phyloP scores from a whole-genome alignment of 2,113 vertebrate genomes.

The Leptosomus discolor region DNA sequence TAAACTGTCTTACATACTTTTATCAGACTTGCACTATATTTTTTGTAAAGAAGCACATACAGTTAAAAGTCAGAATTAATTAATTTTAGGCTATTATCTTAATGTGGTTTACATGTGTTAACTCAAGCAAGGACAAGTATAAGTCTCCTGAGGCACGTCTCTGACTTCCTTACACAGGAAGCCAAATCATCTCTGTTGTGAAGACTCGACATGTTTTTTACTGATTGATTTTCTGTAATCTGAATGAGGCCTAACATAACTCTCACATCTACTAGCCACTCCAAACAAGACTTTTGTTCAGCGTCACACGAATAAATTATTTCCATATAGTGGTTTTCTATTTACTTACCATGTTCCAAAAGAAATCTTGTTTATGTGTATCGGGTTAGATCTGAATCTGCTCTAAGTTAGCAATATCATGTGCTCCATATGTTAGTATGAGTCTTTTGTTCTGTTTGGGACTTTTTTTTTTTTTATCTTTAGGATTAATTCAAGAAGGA shows the following conservation, averaged over 20 bases:
- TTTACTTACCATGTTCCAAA: background rate
- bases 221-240: background rate
- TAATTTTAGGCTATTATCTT: background rate
- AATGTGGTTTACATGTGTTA: background rate
- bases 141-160: background rate
- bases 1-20: background rate
- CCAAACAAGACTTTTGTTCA: background rate
- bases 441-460: background rate
- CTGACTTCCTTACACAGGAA: background rate
- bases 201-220: background rate
- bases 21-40: background rate
- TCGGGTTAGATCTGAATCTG: background rate
- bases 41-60: background rate
- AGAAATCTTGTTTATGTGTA: background rate
- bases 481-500: constrained; percentile 2
- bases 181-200: background rate
- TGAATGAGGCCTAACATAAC: background rate
- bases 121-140: background rate
- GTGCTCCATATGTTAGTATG: background rate
- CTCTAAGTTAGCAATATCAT: background rate
- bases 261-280: background rate
- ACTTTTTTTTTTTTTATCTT: background rate
- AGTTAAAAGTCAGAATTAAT: background rate
- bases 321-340: background rate
- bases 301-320: background rate